A percentile compares a stretch with the other conserved stretches of the same genome.
These are phyloP conservation scores for Drosophila prostipennis DNA, from an alignment of 2,888 invertebrate genomes.

Conservation along the genomic window DNA sequence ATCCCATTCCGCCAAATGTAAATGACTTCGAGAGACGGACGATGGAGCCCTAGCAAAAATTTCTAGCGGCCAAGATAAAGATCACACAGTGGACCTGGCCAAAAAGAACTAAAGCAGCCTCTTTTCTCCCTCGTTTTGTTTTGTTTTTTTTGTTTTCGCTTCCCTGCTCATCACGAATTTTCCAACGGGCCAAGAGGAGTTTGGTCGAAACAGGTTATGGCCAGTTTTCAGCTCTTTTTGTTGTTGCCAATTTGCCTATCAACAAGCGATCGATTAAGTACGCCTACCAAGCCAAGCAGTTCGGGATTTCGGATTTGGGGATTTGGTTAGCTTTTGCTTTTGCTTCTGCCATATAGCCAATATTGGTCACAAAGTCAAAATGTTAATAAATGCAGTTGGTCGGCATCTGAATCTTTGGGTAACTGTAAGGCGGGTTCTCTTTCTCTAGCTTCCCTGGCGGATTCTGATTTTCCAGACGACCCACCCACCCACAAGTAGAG, in stretches of 20 bases:
- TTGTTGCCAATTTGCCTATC: conserved; percentile 82
- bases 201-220: conserved; percentile 74
- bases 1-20: conserved; percentile 72
- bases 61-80: conserved; percentile 68
- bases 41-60: conserved; percentile 68
- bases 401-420: conserved; percentile 18
- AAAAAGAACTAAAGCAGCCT: conserved; percentile 63
- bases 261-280: conserved; percentile 81
- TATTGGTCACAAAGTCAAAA: conserved; percentile 80
- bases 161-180: conserved; percentile 74
- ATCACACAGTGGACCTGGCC: conserved; percentile 66
- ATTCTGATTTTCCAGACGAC: conserved; percentile 40
- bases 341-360: conserved; percentile 33
- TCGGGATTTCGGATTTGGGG: conserved; percentile 24
- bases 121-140: conserved; percentile 17
- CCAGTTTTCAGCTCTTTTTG: conserved; percentile 43
- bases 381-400: conserved; percentile 74
- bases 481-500: conserved; percentile 74
- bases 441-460: conserved; percentile 3
- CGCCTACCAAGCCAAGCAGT: conserved; percentile 62
- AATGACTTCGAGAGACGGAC: conserved; percentile 66
- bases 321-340: conserved; percentile 31
- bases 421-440: conserved; percentile 39
- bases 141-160: conserved; percentile 6
- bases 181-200: conserved; percentile 29